Evolutionary conservation across 1,140 invertebrate species (phyloP).

Genomic region (Hestina assimilis): DNA sequence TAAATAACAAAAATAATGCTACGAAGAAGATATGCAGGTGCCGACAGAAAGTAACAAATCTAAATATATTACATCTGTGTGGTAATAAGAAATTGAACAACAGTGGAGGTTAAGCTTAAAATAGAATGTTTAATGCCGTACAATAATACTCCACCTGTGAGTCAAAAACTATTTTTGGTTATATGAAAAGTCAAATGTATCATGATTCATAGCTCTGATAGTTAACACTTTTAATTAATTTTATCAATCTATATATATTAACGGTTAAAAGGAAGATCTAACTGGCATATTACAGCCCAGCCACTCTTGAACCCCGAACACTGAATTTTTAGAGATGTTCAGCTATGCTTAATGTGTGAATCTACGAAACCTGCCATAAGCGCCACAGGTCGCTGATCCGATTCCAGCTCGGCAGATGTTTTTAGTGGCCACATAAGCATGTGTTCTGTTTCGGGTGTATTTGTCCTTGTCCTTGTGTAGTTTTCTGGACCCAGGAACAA

Average conservation of each 20-base stretch:
- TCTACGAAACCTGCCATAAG: too few relatives aligned
- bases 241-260: too few relatives aligned
- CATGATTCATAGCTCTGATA: not conserved
- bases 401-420: too few relatives aligned
- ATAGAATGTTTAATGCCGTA: not conserved
- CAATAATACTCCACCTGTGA: not conserved
- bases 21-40: not conserved
- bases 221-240: not conserved
- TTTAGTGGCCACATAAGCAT: too few relatives aligned
- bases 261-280: not conserved
- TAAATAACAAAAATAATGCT: too few relatives aligned
- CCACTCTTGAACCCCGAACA: too few relatives aligned
- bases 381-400: too few relatives aligned
- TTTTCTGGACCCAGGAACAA: too few relatives aligned
- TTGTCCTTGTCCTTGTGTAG: too few relatives aligned
- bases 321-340: too few relatives aligned
- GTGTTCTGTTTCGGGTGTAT: too few relatives aligned
- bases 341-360: too few relatives aligned
- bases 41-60: not conserved
- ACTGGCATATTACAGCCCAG: not conserved
- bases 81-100: slow-evolving; percentile 4
- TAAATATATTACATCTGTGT: not conserved
- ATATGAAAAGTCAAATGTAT: not conserved
- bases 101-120: slow-evolving; percentile 3
- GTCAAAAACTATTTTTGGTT: slow-evolving; percentile 1